These are phyloP conservation scores for Orthonyx spaldingii DNA, from an alignment of 2,113 vertebrate species.

Conservation along the genomic window DNA sequence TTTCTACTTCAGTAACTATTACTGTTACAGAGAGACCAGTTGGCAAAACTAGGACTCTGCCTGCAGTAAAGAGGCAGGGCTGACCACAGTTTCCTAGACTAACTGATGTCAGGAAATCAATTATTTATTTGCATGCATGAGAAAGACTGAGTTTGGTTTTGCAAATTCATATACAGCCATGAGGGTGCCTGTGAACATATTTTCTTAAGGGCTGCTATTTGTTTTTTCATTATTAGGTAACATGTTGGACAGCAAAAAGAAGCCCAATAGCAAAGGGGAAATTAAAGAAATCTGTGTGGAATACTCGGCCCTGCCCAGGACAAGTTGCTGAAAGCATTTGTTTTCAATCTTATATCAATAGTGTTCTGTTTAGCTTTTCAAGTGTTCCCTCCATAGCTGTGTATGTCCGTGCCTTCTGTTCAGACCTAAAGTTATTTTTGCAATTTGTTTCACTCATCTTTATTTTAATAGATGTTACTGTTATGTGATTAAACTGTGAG, in stretches of 20 bases:
- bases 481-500: not conserved
- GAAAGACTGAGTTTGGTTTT: not conserved
- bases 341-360: constrained; percentile 12
- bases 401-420: not conserved
- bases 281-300: constrained; percentile 47
- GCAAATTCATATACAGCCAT: not conserved
- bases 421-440: not conserved
- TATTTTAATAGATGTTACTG: not conserved
- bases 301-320: not conserved
- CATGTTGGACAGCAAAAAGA: not conserved
- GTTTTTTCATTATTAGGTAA: constrained; percentile 36
- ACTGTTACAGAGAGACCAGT: not conserved
- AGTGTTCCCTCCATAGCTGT: not conserved
- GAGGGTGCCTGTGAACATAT: not conserved
- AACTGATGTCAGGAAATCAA: not conserved
- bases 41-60: not conserved
- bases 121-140: not conserved
- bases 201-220: constrained; percentile 19
- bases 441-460: not conserved
- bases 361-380: not conserved
- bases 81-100: not conserved
- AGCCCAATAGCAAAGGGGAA: constrained; percentile 18
- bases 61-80: not conserved
- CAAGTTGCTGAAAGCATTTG: constrained; percentile 27
- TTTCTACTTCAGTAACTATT: not conserved